Conservation (phyloP, 2,888 invertebrate species). For the Athalia cordata region DNA sequence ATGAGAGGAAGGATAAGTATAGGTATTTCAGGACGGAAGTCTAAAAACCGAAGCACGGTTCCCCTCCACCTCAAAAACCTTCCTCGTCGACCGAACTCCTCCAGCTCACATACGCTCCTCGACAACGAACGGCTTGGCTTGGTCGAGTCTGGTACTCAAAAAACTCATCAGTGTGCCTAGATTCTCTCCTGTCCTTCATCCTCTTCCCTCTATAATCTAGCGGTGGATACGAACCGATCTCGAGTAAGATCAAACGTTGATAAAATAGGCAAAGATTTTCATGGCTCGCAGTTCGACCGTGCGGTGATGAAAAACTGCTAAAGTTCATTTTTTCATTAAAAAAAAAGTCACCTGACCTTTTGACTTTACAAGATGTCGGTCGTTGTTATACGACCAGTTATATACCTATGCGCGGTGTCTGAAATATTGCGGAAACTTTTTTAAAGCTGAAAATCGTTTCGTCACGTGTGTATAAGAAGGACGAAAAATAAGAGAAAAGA, state of each 20-base stretch:
- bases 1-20: conserved; percentile 18
- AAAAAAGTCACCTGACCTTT: too few relatives aligned
- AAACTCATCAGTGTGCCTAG: conserved; percentile 65
- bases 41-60: conserved; percentile 57
- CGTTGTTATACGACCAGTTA: too few relatives aligned
- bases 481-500: too few relatives aligned
- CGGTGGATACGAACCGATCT: conserved; percentile 18
- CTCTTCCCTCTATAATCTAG: not conserved
- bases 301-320: not conserved
- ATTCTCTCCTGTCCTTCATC: conserved; percentile 49
- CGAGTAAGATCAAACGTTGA: not conserved
- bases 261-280: not conserved
- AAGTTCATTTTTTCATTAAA: not conserved
- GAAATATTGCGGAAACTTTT: too few relatives aligned
- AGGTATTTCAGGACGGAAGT: conserved; percentile 55
- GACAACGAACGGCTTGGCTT: conserved; percentile 61
- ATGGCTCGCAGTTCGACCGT: too few relatives aligned
- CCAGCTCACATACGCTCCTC: conserved; percentile 46
- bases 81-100: conserved; percentile 2
- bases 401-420: too few relatives aligned
- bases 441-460: too few relatives aligned
- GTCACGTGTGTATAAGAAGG: too few relatives aligned
- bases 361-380: too few relatives aligned
- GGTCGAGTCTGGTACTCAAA: conserved; percentile 60
- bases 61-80: conserved; percentile 11